Evolutionary conservation across 2,797 vertebrate genomes (phyloP), one percentile per base, ranked within the genome.

Genomic region (Syncerus caffer): DNA sequence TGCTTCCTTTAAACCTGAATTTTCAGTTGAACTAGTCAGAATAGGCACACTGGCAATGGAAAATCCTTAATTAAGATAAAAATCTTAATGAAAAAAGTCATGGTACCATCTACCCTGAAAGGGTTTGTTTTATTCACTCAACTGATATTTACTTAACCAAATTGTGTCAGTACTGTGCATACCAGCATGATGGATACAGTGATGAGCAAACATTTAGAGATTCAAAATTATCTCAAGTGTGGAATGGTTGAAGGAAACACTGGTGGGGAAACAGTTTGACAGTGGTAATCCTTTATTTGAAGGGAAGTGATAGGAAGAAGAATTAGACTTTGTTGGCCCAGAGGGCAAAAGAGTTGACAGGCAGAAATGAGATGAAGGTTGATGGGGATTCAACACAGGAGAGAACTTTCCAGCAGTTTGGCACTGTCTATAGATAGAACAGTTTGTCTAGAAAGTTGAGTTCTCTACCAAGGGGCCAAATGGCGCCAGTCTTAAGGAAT

Each of bases 1-100:
- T 79, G 25, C 58, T 95, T 90, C 89, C 79, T 84, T 67, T 53
- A 95, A 95, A 85, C 31, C 47, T 80, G 57, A 82, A 51, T 57
- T 93, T 92, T 95, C 60, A 93, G 83, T 85, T 57, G 10, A 89
- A 60, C 34, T 76, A 67, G 45, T 31, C 84, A 83, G 82, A 89
- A 60, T 15, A 50, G 34, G 27, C 31, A 76, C 38, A 83, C 14
- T 94, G 89, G 93, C 29, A 89, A 95, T 25, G 93, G 79, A 29
- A 93, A 97, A 57, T 74, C 14, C 55, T 96, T 96, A 96, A 96
- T 96, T 85, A 96, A 96, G 96, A 96, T 64, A 94, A 95, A 98
- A 80, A 55, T 90, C 78, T 84, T 93, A 71, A 96, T 57, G 71
- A 71, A 92, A 85, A n/a, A 90, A 95, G 23, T 67, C 90, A 87